Conservation (phyloP, 2,113 vertebrate species). For the Anhinga rufa region DNA sequence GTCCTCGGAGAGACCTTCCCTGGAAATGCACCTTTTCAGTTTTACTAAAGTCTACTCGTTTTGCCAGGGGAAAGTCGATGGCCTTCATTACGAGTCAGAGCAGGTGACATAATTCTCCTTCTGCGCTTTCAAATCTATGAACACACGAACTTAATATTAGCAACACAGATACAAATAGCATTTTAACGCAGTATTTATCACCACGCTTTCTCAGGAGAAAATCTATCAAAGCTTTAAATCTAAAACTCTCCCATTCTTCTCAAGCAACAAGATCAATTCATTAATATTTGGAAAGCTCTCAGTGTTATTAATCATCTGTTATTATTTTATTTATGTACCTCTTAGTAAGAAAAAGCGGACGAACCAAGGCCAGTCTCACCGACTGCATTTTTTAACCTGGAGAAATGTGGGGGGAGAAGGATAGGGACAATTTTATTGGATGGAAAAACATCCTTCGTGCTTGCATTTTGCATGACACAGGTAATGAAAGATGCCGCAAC, state of each 20-base stretch:
- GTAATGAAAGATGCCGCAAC: background rate
- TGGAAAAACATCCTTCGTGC: background rate
- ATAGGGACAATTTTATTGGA: background rate
- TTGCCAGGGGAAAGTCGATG: background rate
- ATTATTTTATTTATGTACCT: constrained; percentile 57
- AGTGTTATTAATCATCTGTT: constrained; percentile 48
- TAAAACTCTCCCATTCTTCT: constrained; percentile 51
- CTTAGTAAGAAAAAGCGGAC: background rate
- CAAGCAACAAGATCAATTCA: constrained; percentile 54
- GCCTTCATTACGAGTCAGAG: constrained; percentile 16
- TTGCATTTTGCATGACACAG: background rate
- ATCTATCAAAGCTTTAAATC: constrained; percentile 60
- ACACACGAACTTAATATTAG: constrained; percentile 35
- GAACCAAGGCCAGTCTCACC: background rate
- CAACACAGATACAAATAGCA: constrained; percentile 56
- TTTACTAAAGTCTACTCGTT: background rate
- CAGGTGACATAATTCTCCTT: constrained; percentile 51
- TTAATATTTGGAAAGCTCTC: constrained; percentile 63
- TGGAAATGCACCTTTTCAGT: background rate
- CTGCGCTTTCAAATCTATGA: constrained; percentile 24
- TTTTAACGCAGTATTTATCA: constrained; percentile 59
- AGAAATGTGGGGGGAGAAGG: background rate
- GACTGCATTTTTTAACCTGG: background rate
- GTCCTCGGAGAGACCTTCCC: background rate
- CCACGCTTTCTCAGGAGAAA: background rate